Base-by-base conservation (phyloP, 2,797 vertebrate species). In the Silurus lanzhouensis region DNA sequence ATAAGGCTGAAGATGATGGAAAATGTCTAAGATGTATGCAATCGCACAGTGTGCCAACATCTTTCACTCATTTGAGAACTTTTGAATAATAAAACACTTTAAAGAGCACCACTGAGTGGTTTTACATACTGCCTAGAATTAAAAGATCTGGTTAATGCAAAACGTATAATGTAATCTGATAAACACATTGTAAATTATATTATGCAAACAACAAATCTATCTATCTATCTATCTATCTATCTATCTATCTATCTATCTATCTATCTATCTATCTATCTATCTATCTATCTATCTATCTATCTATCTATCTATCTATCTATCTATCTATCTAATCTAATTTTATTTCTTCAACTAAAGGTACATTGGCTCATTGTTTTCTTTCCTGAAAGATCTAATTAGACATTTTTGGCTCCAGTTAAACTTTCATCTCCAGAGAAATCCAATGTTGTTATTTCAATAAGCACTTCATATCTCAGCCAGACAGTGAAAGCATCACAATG, bases 351-450 rank as follows among this genome's bases (percentile, higher is more conserved):
- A 20, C 25, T 48, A 44, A 48, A 72, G 57, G 22, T 86, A 57
- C 15, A 64, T 72, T 83, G 81, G 44, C 78, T 67, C 46, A n/a
- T 70, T 61, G 61, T 58, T 46, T 61, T 79, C 58, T 57, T 81
- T 31, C 17, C 60, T 64, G 55, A 64, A 78, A 85, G 76, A 88
- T 85, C 44, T 75, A 82, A 78, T 89, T 87, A 83, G 60, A n/a
- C 67, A 68, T 80, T 84, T 25, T 67, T 55, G 66, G 76, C 81
- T 77, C 60, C 13, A 55, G n/a, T 76, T 88, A 75, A 82, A 85
- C 82, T 46, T 78, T 83, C 48, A 77, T 68, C 76, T 89, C 76
- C 74, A 58, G 72, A 85, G 72, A 85, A 78, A 67, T 82, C 57
- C 15, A 27, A 6, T 52, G n/a, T 14, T 12, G 38, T 79, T 63